Evolutionary conservation across 2,113 vertebrate genomes (phyloP), one percentile per base, ranked within the genome.

Genomic region (Gadus macrocephalus): DNA sequence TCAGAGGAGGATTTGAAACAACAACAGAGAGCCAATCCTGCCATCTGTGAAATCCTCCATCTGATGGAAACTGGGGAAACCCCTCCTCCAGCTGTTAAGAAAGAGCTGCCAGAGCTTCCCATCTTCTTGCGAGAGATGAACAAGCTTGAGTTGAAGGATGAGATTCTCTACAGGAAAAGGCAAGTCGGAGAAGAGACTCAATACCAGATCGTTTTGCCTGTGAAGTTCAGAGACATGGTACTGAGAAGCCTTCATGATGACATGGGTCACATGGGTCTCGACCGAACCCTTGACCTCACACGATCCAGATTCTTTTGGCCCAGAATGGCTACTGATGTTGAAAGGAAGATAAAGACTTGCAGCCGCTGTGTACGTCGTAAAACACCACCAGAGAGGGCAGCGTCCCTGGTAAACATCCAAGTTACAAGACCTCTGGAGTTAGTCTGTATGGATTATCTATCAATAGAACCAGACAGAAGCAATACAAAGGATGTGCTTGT

Each of bases 101-200:
- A 19, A 66, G 64, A 66, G 31, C 27, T 64, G 62, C 28, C 62
- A 64, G 62, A 64, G 15, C 62, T 31, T 64, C 62, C 62, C 28
- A 64, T 64, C 62, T n/a, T 64, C 14, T 28, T 64, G 14, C 62
- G 62, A 31, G 62, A 64, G 62, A 28, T 64, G 17, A 64, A 35
- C 17, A 64, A 64, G 16, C 62, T 64, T 35, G 62, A 64, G 62
- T 9, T 64, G 11, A 14, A 64, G 62, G 16, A 64, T 28, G 22
- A 64, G 1, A 64, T 64, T 38, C 35, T 38, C 35, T 38, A 38
- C 35, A 38, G 35, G 35, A 38, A 38, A 38, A 38, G 35, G 35
- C 35, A 38, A 38, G 35, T 38, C 35, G 35, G 35, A 38, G 35
- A 38, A 38, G 35, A 38, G 9, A 38, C 35, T 38, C 35, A 38